A percentile compares a stretch with the other conserved stretches of the same genome.
These are phyloP conservation scores for Tapirus indicus DNA, from an alignment of 2,797 vertebrate species.

Conservation along the genomic window DNA sequence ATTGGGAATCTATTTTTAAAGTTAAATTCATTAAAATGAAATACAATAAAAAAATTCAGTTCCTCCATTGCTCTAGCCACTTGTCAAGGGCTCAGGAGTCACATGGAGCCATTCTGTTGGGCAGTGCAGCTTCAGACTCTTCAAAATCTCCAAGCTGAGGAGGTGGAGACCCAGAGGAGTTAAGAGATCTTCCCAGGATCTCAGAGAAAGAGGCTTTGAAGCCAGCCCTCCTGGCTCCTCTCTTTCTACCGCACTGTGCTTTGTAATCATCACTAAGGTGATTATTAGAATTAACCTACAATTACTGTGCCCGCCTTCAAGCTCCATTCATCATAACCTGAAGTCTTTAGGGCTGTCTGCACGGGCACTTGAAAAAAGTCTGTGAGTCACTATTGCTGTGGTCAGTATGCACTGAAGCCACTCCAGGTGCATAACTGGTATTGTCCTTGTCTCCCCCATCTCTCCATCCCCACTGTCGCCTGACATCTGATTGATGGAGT, in stretches of 20 bases:
- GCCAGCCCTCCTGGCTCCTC: not conserved
- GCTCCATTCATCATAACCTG: not conserved
- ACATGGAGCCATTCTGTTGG: not conserved
- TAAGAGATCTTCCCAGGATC: not conserved
- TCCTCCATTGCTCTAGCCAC: not conserved
- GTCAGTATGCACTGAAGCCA: not conserved
- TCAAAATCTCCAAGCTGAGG: not conserved
- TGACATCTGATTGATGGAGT: not conserved
- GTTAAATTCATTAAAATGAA: not conserved
- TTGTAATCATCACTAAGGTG: not conserved
- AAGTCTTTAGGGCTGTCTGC: not conserved
- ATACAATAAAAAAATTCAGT: not conserved
- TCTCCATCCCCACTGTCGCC: rapidly evolving
- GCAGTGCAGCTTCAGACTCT: not conserved
- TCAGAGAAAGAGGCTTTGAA: not conserved
- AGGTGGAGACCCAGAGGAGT: not conserved
- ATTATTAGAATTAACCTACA: not conserved
- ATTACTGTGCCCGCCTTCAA: not conserved
- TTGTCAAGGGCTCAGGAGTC: not conserved
- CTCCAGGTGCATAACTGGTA: not conserved
- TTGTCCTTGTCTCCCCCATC: conserved; percentile 35
- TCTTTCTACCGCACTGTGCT: too few relatives aligned
- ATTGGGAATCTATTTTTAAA: not conserved
- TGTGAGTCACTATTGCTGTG: not conserved
- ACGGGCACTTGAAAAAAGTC: not conserved